phyloP scores from a whole-genome alignment of 2,113 vertebrate species.

The Megaptera novaeangliae region DNA sequence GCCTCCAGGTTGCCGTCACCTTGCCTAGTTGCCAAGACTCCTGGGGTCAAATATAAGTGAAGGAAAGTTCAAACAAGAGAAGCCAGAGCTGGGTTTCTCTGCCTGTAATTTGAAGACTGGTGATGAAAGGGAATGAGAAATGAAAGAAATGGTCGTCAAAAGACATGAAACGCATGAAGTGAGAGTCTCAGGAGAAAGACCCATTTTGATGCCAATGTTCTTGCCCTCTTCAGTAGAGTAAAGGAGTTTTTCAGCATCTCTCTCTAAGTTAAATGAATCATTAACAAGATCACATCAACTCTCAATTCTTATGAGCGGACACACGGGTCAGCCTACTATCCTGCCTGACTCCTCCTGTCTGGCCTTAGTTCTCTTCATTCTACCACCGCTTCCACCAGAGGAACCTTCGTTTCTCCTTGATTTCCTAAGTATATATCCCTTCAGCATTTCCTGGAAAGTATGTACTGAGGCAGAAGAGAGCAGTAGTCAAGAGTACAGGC shows the following conservation, averaged over 20 bases:
- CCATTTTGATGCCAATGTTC: not conserved
- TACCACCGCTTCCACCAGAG: not conserved
- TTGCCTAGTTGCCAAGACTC: constrained; percentile 49
- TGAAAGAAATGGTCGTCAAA: constrained; percentile 23
- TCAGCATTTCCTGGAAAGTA: not conserved
- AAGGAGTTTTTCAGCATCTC: not conserved
- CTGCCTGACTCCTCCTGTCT: not conserved
- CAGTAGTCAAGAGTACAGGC: not conserved
- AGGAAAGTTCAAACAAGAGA: constrained; percentile 47
- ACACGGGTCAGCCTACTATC: not conserved
- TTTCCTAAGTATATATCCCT: not conserved
- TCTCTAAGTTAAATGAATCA: not conserved
- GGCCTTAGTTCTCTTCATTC: not conserved
- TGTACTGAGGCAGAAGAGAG: not conserved
- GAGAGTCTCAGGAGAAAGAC: not conserved
- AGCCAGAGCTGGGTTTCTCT: constrained; percentile 22
- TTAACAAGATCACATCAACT: not conserved
- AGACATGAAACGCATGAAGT: not conserved
- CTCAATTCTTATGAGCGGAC: not conserved
- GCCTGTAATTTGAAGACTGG: not conserved
- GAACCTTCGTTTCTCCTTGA: not conserved
- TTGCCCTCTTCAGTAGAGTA: not conserved
- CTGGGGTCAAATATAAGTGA: constrained; percentile 28
- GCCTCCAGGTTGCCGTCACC: constrained; percentile 49
- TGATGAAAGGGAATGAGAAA: not conserved